Percentiles rank a stretch among this genome's conserved stretches.
phyloP scores from a whole-genome alignment of 2,888 invertebrate genomes.

The Ashinkailepas kermadecensis region DNA sequence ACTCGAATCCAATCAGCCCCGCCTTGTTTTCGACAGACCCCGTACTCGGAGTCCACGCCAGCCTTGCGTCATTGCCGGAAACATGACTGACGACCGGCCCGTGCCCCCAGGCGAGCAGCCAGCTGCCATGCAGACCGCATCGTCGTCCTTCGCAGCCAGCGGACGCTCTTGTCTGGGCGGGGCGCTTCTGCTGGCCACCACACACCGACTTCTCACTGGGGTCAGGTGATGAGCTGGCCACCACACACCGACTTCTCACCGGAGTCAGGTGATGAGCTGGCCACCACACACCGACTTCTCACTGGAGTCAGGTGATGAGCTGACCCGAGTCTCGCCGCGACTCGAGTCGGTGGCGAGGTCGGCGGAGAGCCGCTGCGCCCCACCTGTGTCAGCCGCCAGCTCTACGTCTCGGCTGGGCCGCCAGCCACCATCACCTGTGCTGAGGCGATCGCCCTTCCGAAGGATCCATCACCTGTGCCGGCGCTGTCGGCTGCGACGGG shows the following conservation, averaged over 20 bases:
- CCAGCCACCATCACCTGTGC: no score
- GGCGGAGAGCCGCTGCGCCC: no score
- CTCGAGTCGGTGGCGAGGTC: neutral
- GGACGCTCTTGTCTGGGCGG: neutral
- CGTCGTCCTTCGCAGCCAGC: neutral
- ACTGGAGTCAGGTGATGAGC: neutral
- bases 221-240: neutral
- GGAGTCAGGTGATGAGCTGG: neutral
- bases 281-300: neutral
- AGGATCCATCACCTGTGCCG: no score
- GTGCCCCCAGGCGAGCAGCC: constrained; percentile 8
- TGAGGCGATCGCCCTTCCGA: no score
- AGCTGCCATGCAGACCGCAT: constrained; percentile 6
- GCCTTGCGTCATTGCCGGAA: no score
- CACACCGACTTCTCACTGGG: neutral
- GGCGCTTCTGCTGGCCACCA: neutral
- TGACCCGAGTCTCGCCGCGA: neutral
- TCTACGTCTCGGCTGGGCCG: no score
- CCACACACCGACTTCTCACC: neutral
- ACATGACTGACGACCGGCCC: neutral
- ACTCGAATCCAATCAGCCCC: no score
- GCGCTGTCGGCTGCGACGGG: no score
- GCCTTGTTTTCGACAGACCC: no score
- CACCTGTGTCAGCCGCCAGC: no score
- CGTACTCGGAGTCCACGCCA: no score